phyloP scores from a whole-genome alignment of 2,113 vertebrate genomes.

The Heteronetta atricapilla region DNA sequence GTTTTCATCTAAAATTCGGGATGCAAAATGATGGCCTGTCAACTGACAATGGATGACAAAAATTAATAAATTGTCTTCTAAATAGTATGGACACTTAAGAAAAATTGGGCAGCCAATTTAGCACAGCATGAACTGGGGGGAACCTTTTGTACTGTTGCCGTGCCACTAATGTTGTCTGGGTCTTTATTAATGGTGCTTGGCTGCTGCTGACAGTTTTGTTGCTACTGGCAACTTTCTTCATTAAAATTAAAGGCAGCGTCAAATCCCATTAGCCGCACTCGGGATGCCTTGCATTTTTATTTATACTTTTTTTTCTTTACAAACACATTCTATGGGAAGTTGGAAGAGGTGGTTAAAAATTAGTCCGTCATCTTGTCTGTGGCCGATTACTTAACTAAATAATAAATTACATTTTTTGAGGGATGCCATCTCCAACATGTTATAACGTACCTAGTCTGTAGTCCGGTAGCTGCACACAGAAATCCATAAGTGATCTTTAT shows the following conservation, averaged over 20 bases:
- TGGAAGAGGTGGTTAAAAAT: conserved; percentile 22
- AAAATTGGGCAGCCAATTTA: conserved; percentile 88
- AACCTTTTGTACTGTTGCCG: conserved; percentile 81
- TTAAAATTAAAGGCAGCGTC: conserved; percentile 90
- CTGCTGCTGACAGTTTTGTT: conserved; percentile 89
- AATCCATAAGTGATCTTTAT: conserved; percentile 42
- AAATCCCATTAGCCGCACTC: conserved; percentile 86
- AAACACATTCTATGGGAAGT: conserved; percentile 45
- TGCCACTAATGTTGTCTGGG: conserved; percentile 82
- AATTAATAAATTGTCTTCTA: conserved; percentile 89
- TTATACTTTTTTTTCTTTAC: conserved; percentile 48
- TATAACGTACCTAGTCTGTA: neutral
- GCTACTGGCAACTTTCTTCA: conserved; percentile 91
- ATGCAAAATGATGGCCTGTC: conserved; percentile 91
- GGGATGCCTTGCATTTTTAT: conserved; percentile 76
- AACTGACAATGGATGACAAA: conserved; percentile 86
- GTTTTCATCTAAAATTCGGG: conserved; percentile 84
- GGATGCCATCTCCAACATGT: neutral
- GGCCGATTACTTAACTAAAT: neutral
- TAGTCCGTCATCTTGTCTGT: rapidly evolving
- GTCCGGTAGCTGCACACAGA: neutral
- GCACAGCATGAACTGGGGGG: conserved; percentile 81
- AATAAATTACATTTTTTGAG: neutral
- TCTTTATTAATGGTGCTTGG: conserved; percentile 88
- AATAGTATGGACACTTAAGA: conserved; percentile 88